Conservation (phyloP, 2,113 vertebrate genomes). For the Genyomyrus donnyi region DNA sequence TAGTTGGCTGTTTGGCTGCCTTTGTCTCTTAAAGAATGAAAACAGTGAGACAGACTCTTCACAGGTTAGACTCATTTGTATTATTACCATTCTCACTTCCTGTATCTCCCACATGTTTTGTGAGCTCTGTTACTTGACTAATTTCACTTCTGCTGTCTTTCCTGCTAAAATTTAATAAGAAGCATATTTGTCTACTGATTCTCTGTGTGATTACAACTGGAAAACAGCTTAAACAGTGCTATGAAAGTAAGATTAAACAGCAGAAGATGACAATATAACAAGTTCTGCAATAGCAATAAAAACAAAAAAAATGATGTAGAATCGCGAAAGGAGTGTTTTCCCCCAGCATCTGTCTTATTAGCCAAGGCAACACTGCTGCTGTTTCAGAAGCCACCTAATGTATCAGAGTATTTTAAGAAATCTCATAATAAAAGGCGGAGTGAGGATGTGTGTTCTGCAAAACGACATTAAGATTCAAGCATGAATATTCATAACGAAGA, state of each 20-base stretch:
- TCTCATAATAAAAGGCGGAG: background rate
- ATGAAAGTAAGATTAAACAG: background rate
- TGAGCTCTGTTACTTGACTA: background rate
- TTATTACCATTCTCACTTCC: background rate
- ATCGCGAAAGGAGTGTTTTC: background rate
- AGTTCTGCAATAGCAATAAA: background rate
- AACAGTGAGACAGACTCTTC: background rate
- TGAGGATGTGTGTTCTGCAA: background rate
- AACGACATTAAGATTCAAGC: background rate
- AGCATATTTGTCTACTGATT: background rate
- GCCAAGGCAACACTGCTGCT: background rate
- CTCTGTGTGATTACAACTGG: background rate
- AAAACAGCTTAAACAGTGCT: background rate
- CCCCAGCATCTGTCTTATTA: background rate
- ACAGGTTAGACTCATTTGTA: background rate
- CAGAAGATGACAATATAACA: background rate
- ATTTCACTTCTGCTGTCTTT: background rate
- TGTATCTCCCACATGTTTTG: background rate
- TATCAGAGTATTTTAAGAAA: background rate
- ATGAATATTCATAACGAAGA: slow-evolving; percentile 7
- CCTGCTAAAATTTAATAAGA: background rate
- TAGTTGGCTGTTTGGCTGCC: background rate
- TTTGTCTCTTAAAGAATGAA: background rate
- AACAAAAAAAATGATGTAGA: background rate
- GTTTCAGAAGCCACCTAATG: background rate